A percentile compares a stretch with the other conserved stretches of the same genome.
These are phyloP conservation scores for Otus sunia DNA, from an alignment of 2,113 vertebrate genomes.

Conservation along the genomic window DNA sequence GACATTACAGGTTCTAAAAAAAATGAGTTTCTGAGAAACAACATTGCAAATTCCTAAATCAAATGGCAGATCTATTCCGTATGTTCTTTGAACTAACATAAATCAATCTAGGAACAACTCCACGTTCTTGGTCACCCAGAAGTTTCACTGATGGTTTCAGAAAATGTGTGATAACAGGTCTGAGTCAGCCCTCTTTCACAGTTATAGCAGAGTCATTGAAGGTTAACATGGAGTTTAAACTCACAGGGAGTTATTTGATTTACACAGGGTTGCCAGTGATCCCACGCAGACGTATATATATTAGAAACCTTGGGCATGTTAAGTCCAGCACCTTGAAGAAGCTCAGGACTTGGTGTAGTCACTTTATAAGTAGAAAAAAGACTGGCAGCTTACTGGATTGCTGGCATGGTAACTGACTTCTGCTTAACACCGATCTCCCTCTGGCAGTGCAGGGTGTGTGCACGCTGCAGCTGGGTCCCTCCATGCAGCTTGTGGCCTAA, in stretches of 20 bases:
- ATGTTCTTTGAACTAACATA: background rate
- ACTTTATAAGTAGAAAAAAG: background rate
- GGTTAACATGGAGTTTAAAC: background rate
- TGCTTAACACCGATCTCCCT: background rate
- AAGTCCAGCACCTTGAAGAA: background rate
- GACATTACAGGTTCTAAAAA: background rate
- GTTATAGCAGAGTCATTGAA: background rate
- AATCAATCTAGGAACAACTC: background rate
- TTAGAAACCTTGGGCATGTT: background rate
- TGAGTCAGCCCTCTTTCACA: background rate
- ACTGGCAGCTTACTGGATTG: background rate
- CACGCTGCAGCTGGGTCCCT: background rate
- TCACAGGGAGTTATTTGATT: background rate
- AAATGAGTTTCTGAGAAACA: background rate
- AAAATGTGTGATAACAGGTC: background rate
- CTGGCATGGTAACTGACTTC: no score
- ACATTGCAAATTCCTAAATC: background rate
- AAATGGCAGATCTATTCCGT: background rate
- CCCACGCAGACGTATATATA: background rate
- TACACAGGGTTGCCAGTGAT: background rate
- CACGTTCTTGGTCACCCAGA: background rate
- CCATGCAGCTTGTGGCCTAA: background rate
- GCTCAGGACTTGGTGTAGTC: background rate
- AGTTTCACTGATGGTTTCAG: background rate
- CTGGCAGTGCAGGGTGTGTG: rapidly evolving